Percentiles rank a stretch among this genome's conserved stretches.
Evolutionary conservation across 2,888 invertebrate species (phyloP).

Genomic region (Ennomos erosarius): DNA sequence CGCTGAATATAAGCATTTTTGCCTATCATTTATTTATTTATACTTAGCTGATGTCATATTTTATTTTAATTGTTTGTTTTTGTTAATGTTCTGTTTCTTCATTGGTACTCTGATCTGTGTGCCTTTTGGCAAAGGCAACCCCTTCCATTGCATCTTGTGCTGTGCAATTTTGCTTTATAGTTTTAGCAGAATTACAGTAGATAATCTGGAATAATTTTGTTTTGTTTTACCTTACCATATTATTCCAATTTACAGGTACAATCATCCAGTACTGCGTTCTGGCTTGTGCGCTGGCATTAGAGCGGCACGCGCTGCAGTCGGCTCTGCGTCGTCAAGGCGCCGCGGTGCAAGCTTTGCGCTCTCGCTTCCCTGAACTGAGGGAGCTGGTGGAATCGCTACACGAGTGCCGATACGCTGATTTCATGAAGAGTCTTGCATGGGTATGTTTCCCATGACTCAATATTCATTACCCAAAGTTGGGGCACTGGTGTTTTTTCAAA

Average conservation of each 20-base stretch:
- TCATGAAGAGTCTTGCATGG: slow-evolving; percentile 86
- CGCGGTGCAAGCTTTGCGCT: slow-evolving; percentile 91
- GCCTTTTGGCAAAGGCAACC: too few relatives aligned
- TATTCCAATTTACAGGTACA: slow-evolving; percentile 59
- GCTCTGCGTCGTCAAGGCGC: slow-evolving; percentile 86
- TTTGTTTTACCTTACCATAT: too few relatives aligned
- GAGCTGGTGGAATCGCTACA: slow-evolving; percentile 92
- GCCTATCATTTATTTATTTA: too few relatives aligned
- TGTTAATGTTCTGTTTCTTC: slow-evolving; percentile 12
- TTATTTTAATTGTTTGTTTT: slow-evolving; percentile 4
- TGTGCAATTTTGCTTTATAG: too few relatives aligned
- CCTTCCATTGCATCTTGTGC: too few relatives aligned
- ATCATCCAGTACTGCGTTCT: slow-evolving; percentile 85
- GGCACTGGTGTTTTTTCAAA: too few relatives aligned
- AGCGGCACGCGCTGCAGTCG: slow-evolving; percentile 82
- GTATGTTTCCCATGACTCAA: slow-evolving; percentile 46
- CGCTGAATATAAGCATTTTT: too few relatives aligned
- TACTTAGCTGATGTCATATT: slow-evolving; percentile 73
- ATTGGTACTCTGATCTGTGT: too few relatives aligned
- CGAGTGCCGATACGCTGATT: slow-evolving; percentile 97
- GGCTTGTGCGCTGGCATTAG: slow-evolving; percentile 84
- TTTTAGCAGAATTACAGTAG: too few relatives aligned
- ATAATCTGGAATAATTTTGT: too few relatives aligned
- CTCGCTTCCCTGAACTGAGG: slow-evolving; percentile 86
- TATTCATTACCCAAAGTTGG: too few relatives aligned